Base-by-base conservation (phyloP, 2,113 vertebrate genomes). In the Hiodon alosoides region DNA sequence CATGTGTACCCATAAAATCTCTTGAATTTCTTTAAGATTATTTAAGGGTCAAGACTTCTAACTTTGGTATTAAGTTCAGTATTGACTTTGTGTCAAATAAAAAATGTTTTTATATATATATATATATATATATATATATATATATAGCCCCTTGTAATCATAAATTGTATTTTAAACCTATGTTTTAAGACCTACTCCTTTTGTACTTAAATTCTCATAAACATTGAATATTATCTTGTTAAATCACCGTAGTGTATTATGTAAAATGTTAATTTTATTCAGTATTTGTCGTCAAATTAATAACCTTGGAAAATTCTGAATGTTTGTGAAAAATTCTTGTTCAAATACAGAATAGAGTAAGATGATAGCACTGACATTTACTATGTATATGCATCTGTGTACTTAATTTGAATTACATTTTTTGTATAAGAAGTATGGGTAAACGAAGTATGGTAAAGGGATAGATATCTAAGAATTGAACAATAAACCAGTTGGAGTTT, bases 181-280 rank as follows among this genome's bases (percentile, higher is more conserved):
- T 31, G 31, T 66, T 10, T 47, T 66, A 66, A 66, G 31, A 66
- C 31, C 31, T 31, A 31, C 31, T 31, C 31, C 31, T 31, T 57
- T 57, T 48, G 51, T 57, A 17, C 53, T n/a, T 54, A 17, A 52
- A 0, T 48, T 52, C 59, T 52, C 11, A 46, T n/a, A 73, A 17
- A 6, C 13, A 17, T 13, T 14, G 55, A 17, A 66, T 54, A 54
- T 61, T 66, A 66, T 74, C 5, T n/a, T 57, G 31, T 57, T 17
- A 46, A 71, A 71, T 46, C 53, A 57, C 64, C 64, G 9, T n/a
- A 11, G 52, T 74, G 72, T 66, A 74, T 74, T 67, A 74, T 47
- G 17, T 46, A 9, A 68, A 52, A 47, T 69, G 16, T n/a, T n/a
- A 52, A 47, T 69, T 53, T n/a, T n/a, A 52, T 54, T 66, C 62